Evolutionary conservation across 2,113 vertebrate species (phyloP).

Genomic region (Cichladusa arquata): DNA sequence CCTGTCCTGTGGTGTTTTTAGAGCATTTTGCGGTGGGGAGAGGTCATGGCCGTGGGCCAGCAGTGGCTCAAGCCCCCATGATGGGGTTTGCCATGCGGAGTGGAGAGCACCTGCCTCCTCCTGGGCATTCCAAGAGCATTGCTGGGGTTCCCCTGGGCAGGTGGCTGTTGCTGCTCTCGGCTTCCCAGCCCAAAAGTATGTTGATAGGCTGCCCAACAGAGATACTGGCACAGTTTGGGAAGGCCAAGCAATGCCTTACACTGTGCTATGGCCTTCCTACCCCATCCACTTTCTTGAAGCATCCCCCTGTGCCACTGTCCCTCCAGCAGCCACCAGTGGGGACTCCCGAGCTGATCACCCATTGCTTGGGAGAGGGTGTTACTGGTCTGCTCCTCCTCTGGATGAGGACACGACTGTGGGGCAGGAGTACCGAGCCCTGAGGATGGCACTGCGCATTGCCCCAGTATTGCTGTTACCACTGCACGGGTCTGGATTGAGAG

Average conservation of each 20-base stretch:
- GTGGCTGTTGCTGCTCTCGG: rapidly evolving
- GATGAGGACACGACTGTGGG: rapidly evolving
- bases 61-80: rapidly evolving
- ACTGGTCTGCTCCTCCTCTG: neutral
- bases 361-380: neutral
- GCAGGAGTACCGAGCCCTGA: rapidly evolving
- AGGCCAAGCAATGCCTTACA: neutral
- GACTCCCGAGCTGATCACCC: neutral
- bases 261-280: neutral
- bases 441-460: rapidly evolving
- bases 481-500: rapidly evolving
- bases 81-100: rapidly evolving
- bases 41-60: rapidly evolving
- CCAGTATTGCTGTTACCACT: neutral
- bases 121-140: neutral
- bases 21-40: rapidly evolving
- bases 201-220: rapidly evolving
- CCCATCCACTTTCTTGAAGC: neutral
- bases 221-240: rapidly evolving
- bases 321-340: neutral
- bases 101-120: neutral
- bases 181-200: neutral
- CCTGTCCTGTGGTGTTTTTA: rapidly evolving
- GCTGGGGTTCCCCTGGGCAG: neutral
- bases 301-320: neutral